Evolutionary conservation across 2,113 vertebrate species (phyloP), one percentile per base, ranked within the genome.

Genomic region (Myiozetetes cayanensis): DNA sequence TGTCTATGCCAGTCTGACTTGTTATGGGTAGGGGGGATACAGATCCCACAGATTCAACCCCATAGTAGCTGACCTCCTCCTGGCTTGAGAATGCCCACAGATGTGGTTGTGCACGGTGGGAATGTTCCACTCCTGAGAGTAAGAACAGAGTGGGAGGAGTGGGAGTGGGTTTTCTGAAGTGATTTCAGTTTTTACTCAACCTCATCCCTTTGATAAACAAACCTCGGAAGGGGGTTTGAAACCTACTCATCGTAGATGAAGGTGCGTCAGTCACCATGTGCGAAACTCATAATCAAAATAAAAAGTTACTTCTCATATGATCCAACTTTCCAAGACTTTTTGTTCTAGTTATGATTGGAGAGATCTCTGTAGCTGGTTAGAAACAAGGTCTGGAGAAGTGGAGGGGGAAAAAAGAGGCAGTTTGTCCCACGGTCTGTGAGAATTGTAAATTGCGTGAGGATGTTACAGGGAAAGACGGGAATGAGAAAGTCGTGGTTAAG

Each of bases 181-280:
- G 30, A 89, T 52, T 92, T 90, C 91, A 92, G 68, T 86, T 87
- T 94, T 62, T 84, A 88, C 33, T 27, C 85, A 91, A 12, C n/a
- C 21, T 52, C 87, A 96, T 43, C 17, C 7, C 67, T 94, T 67
- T 77, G 72, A 53, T 88, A 93, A 96, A 96, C 86, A 97, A 88
- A 90, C 33, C 11, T 59, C 80, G 85, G 71, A 6, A 70, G 25
- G 79, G 79, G 76, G 50, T 12, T 83, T 83, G 83, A 81, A 95
- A 44, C 85, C 91, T 61, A 79, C 93, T 96, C 71, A 0, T 30
- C 74, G 28, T 81, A 16, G 58, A 62, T 19, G 4, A 76, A 94
- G 87, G 72, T 90, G 79, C 83, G 14, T 95, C 93, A 93, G 83
- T 80, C 81, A 75, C 68, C 94, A 90, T 5, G 49, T 88, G 94